Conservation (phyloP, 1,140 invertebrate species). For the Drepana arcuata region DNA sequence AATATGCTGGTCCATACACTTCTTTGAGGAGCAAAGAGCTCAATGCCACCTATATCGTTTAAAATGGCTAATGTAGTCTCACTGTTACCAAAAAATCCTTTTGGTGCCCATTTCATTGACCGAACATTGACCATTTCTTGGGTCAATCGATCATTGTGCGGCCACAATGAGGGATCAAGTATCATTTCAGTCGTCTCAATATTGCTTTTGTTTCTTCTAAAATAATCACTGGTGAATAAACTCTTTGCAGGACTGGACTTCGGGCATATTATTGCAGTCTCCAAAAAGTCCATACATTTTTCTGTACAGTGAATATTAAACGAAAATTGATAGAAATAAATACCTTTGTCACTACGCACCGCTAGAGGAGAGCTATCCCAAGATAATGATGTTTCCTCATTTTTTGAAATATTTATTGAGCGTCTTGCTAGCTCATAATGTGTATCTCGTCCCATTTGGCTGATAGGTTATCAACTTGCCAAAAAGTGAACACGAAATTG, state of each 20-base stretch:
- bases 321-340: slow-evolving; percentile 36
- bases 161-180: slow-evolving; percentile 40
- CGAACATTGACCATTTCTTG: slow-evolving; percentile 29
- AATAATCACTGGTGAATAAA: slow-evolving; percentile 25
- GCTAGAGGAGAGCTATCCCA: slow-evolving; percentile 32
- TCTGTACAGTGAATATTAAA: slow-evolving; percentile 38
- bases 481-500: too few species aligned
- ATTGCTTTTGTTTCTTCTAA: slow-evolving; percentile 25
- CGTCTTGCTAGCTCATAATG: slow-evolving; percentile 35
- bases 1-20: slow-evolving; percentile 23
- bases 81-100: background rate
- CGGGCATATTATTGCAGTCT: slow-evolving; percentile 20
- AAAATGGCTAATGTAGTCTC: slow-evolving; percentile 29
- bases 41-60: slow-evolving; percentile 45
- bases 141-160: slow-evolving; percentile 30
- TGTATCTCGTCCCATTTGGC: slow-evolving; percentile 10
- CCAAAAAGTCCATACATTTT: slow-evolving; percentile 36
- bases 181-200: slow-evolving; percentile 41
- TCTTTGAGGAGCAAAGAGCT: slow-evolving; percentile 24
- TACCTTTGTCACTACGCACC: slow-evolving; percentile 26
- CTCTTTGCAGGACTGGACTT: slow-evolving; percentile 29
- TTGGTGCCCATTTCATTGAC: slow-evolving; percentile 5
- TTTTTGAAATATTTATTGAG: slow-evolving; percentile 29
- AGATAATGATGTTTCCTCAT: slow-evolving; percentile 24
- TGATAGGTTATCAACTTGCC: background rate